phyloP scores from a whole-genome alignment of 2,113 vertebrate species.

The Phyllostomus hastatus region DNA sequence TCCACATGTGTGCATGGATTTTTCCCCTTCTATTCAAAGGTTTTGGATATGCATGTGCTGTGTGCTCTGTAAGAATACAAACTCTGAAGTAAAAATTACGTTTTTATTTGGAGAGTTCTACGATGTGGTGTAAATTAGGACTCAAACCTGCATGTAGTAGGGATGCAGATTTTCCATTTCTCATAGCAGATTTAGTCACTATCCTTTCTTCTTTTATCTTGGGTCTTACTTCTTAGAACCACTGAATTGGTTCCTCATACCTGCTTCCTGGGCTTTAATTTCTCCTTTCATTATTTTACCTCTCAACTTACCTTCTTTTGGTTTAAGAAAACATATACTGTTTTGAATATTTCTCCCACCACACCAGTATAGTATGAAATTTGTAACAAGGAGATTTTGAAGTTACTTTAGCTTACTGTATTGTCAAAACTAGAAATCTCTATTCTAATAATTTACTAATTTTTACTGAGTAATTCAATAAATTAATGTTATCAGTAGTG shows the following conservation, averaged over 20 bases:
- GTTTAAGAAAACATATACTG: not conserved
- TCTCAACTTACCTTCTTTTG: not conserved
- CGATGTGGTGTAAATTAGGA: not conserved
- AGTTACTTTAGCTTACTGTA: not conserved
- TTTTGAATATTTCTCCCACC: not conserved
- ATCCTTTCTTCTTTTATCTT: not conserved
- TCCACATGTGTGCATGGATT: not conserved
- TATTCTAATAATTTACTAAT: not conserved
- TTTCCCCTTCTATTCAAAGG: not conserved
- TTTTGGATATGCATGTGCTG: not conserved
- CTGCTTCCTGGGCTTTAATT: not conserved
- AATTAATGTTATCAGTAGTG: not conserved
- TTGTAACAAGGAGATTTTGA: not conserved
- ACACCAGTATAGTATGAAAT: not conserved
- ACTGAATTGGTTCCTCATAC: not conserved
- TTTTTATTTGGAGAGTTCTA: not conserved
- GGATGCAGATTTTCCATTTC: not conserved
- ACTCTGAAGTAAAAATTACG: not conserved
- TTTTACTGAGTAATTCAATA: not conserved
- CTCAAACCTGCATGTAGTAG: not conserved
- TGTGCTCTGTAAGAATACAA: not conserved
- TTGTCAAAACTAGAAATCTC: not conserved
- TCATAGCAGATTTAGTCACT: not conserved
- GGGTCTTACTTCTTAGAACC: not conserved
- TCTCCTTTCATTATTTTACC: not conserved